These are phyloP conservation scores for Neomicropteryx cornuta DNA, from an alignment of 1,140 invertebrate genomes.

Conservation along the genomic window DNA sequence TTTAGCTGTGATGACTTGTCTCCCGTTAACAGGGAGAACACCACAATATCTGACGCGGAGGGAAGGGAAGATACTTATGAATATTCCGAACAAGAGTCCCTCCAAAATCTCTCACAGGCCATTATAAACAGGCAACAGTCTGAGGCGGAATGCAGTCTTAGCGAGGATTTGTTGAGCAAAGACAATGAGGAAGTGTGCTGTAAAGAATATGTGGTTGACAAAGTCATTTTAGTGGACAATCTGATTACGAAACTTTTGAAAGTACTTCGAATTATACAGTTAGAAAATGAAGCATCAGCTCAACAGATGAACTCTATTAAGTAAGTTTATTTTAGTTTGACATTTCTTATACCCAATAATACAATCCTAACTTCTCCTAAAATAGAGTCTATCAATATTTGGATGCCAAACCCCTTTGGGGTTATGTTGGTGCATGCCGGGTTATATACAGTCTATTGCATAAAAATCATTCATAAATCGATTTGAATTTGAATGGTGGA, in stretches of 20 bases:
- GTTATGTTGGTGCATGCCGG: too few species aligned
- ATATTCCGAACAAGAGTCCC: constrained; percentile 43
- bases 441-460: too few species aligned
- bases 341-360: too few species aligned
- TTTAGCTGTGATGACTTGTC: constrained; percentile 37
- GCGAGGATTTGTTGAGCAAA: constrained; percentile 18
- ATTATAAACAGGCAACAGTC: constrained; percentile 47
- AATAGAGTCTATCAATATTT: too few species aligned
- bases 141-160: constrained; percentile 31
- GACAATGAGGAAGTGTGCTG: constrained; percentile 30
- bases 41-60: constrained; percentile 18
- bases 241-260: constrained; percentile 62
- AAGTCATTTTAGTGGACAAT: constrained; percentile 65
- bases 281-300: constrained; percentile 53
- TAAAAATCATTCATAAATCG: too few species aligned
- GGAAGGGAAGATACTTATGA: constrained; percentile 22
- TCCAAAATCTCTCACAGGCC: constrained; percentile 53
- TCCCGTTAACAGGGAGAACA: constrained; percentile 23
- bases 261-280: constrained; percentile 58
- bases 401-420: too few species aligned
- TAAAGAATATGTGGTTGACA: constrained; percentile 45
- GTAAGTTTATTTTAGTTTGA: constrained; percentile 25
- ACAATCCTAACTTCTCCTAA: too few species aligned
- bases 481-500: too few species aligned
- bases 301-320: constrained; percentile 42